phyloP scores from a whole-genome alignment of 2,797 vertebrate species.

The Neostethus bicornis region DNA sequence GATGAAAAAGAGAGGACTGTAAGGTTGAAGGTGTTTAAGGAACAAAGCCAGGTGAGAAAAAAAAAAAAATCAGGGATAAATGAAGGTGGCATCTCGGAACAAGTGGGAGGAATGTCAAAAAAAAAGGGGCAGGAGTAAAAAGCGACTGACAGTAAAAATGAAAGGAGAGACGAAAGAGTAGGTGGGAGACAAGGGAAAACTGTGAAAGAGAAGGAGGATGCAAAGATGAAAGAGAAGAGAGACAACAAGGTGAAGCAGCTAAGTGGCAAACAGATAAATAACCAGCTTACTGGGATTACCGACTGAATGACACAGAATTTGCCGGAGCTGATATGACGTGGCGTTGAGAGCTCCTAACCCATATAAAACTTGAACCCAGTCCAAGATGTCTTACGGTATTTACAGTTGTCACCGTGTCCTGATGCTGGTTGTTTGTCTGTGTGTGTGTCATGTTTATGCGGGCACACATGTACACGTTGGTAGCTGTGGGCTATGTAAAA shows the following conservation, averaged over 20 bases:
- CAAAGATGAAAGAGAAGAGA: constrained; percentile 64
- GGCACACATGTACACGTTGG: constrained; percentile 5
- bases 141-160: constrained; percentile 65
- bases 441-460: constrained; percentile 22
- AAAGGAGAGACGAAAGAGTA: constrained; percentile 65
- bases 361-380: constrained; percentile 70
- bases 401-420: constrained; percentile 43
- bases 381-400: constrained; percentile 68
- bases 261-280: constrained; percentile 79
- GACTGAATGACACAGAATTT: constrained; percentile 76
- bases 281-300: constrained; percentile 80
- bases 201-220: constrained; percentile 60
- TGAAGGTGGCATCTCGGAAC: constrained; percentile 65
- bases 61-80: constrained; percentile 57
- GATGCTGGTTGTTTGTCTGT: constrained; percentile 15
- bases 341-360: constrained; percentile 75
- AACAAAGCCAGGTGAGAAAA: constrained; percentile 61
- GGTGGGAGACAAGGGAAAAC: constrained; percentile 73
- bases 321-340: constrained; percentile 69
- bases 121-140: constrained; percentile 59
- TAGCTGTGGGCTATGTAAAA: constrained; percentile 4
- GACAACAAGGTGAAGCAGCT: constrained; percentile 45
- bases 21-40: constrained; percentile 27
- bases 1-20: too few species aligned
- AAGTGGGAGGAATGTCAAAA: constrained; percentile 66